A percentile compares a stretch with the other conserved stretches of the same genome.
These are phyloP conservation scores for Spea multiplicata DNA, from an alignment of 2,113 vertebrate genomes.

Conservation along the genomic window DNA sequence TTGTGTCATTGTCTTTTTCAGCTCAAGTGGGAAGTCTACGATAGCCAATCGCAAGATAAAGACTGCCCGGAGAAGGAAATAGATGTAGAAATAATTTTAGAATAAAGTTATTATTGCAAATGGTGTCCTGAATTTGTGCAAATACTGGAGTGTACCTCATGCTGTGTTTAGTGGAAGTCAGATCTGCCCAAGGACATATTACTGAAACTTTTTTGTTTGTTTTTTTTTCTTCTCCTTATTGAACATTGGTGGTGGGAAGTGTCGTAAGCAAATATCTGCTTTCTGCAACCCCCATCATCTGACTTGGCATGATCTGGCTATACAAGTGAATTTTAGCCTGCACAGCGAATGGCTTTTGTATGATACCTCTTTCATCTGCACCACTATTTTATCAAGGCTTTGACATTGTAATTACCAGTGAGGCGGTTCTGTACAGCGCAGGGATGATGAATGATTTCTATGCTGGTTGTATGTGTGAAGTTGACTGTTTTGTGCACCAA, in stretches of 20 bases:
- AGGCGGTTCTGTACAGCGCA: slow-evolving; percentile 80
- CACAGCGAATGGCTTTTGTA: slow-evolving; percentile 71
- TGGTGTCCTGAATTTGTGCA: slow-evolving; percentile 64
- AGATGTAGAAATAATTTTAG: slow-evolving; percentile 56
- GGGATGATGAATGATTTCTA: slow-evolving; percentile 72
- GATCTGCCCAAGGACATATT: slow-evolving; percentile 63
- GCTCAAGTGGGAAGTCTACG: slow-evolving; percentile 70
- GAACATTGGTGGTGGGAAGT: slow-evolving; percentile 61
- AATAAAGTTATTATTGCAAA: slow-evolving; percentile 62
- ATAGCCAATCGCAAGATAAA: slow-evolving; percentile 89
- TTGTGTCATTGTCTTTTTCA: slow-evolving; percentile 47
- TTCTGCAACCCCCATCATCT: slow-evolving; percentile 62
- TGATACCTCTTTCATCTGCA: slow-evolving; percentile 71
- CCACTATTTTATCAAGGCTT: slow-evolving; percentile 61
- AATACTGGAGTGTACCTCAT: slow-evolving; percentile 64
- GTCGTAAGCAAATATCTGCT: slow-evolving; percentile 65
- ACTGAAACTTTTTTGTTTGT: slow-evolving; percentile 25
- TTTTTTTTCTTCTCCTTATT: slow-evolving; percentile 48
- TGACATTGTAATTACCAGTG: slow-evolving; percentile 63
- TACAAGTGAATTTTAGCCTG: slow-evolving; percentile 64
- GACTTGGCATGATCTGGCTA: slow-evolving; percentile 70
- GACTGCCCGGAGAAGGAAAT: slow-evolving; percentile 92
- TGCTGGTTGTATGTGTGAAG: slow-evolving; percentile 81
- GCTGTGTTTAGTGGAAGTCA: slow-evolving; percentile 63
- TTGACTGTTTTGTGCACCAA: slow-evolving; percentile 79